Percentiles rank a stretch among this genome's conserved stretches.
These are phyloP conservation scores for Prosopocoilus inquinatus DNA, from an alignment of 2,888 invertebrate species.

Conservation along the genomic window DNA sequence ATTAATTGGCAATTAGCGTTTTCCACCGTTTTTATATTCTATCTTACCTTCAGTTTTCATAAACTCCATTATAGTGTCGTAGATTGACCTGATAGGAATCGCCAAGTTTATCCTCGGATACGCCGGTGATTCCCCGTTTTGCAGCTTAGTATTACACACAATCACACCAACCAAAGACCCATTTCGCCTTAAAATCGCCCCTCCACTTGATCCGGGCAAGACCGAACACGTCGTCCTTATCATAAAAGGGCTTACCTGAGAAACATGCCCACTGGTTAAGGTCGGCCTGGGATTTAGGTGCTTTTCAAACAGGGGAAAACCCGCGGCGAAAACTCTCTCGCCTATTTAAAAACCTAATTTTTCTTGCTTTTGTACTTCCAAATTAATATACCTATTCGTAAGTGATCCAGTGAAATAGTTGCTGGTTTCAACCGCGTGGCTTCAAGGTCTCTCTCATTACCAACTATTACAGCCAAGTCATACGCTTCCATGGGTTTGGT, in stretches of 20 bases:
- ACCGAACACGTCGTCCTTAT: slow-evolving; percentile 22
- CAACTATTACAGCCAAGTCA: slow-evolving; percentile 53
- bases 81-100: slow-evolving; percentile 14
- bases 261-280: slow-evolving; percentile 20
- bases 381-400: slow-evolving; percentile 17
- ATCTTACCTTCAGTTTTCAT: slow-evolving; percentile 11
- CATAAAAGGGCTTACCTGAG: slow-evolving; percentile 11
- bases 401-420: slow-evolving; percentile 6
- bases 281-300: slow-evolving; percentile 15
- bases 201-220: slow-evolving; percentile 23
- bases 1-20: background rate
- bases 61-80: slow-evolving; percentile 6
- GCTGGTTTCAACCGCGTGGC: slow-evolving; percentile 43
- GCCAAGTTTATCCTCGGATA: slow-evolving; percentile 22
- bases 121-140: background rate
- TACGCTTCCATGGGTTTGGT: slow-evolving; percentile 52
- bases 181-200: slow-evolving; percentile 17
- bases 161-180: slow-evolving; percentile 21
- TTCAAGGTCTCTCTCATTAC: slow-evolving; percentile 47
- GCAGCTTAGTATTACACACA: slow-evolving; percentile 17
- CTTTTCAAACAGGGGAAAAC: slow-evolving; percentile 16
- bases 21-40: background rate
- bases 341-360: slow-evolving; percentile 3
- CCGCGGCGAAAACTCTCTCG: slow-evolving; percentile 14
- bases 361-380: background rate